These are phyloP conservation scores for Barypeithes pellucidus DNA, from an alignment of 2,888 invertebrate species.

Conservation along the genomic window DNA sequence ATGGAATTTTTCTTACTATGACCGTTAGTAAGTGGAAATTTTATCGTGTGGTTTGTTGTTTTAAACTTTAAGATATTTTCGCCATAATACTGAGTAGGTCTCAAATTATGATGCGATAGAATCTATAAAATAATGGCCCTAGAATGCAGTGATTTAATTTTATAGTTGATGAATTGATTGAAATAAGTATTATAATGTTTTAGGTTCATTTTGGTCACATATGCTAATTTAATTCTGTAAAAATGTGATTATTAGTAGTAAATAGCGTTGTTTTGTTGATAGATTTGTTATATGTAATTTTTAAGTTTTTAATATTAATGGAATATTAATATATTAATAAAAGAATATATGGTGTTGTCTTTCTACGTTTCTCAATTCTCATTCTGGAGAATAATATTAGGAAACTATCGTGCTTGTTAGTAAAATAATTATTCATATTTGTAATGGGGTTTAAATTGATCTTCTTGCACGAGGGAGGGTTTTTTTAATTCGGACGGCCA, in stretches of 20 bases:
- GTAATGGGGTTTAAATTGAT: too few species aligned
- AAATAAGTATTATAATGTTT: slow-evolving; percentile 40
- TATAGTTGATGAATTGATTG: background rate
- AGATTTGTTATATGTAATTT: slow-evolving; percentile 39
- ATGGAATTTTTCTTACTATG: too few species aligned
- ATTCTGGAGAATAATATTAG: background rate
- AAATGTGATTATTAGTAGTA: slow-evolving; percentile 43
- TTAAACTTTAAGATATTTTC: too few species aligned
- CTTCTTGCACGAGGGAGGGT: too few species aligned
- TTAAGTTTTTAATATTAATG: slow-evolving; percentile 29
- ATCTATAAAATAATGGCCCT: slow-evolving; percentile 5
- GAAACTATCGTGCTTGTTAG: too few species aligned
- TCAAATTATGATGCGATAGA: too few species aligned
- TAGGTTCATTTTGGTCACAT: slow-evolving; percentile 33
- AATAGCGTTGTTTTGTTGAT: slow-evolving; percentile 42
- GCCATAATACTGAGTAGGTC: too few species aligned
- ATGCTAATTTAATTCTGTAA: slow-evolving; percentile 30
- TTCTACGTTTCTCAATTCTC: too few species aligned
- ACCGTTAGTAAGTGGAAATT: too few species aligned
- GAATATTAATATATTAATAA: slow-evolving; percentile 37
- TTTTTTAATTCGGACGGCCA: too few species aligned
- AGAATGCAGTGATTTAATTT: slow-evolving; percentile 11
- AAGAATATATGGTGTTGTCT: slow-evolving; percentile 1
- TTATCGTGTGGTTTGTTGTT: too few species aligned
- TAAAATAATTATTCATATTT: too few species aligned